Conservation (phyloP, 2,113 vertebrate species). For the Anas platyrhynchos region DNA sequence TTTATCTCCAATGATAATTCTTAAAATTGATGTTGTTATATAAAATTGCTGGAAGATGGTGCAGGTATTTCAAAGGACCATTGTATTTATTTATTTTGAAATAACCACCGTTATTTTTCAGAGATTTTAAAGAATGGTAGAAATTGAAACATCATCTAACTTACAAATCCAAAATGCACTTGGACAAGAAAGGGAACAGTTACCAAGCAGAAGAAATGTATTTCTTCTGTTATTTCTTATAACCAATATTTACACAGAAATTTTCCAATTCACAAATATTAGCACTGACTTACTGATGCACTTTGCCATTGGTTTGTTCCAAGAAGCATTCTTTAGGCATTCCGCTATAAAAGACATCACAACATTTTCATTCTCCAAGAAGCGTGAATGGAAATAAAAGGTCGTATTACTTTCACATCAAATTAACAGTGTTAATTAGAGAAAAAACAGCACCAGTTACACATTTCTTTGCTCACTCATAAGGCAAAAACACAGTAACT, state of each 20-base stretch:
- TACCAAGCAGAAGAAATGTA: background rate
- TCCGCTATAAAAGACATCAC: slow-evolving; percentile 38
- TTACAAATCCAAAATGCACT: background rate
- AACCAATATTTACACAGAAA: background rate
- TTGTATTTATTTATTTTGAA: no score
- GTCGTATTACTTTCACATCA: background rate
- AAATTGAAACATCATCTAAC: background rate
- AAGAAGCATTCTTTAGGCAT: slow-evolving; percentile 70
- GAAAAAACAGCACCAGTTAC: background rate
- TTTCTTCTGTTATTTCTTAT: no score
- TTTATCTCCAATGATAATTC: background rate
- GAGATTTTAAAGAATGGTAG: background rate
- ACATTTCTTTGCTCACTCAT: background rate
- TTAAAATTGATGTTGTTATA: background rate
- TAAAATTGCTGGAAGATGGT: background rate
- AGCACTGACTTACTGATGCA: slow-evolving; percentile 60
- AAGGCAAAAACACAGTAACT: background rate
- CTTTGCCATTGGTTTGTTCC: slow-evolving; percentile 62
- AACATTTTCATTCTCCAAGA: slow-evolving; percentile 1
- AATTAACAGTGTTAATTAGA: background rate
- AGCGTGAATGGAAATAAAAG: background rate
- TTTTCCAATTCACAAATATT: background rate
- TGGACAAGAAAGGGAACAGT: background rate
- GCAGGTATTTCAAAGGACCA: background rate
- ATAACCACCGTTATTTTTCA: background rate